Base-by-base conservation (phyloP, 2,888 invertebrate genomes). In the Colletes collaris region DNA sequence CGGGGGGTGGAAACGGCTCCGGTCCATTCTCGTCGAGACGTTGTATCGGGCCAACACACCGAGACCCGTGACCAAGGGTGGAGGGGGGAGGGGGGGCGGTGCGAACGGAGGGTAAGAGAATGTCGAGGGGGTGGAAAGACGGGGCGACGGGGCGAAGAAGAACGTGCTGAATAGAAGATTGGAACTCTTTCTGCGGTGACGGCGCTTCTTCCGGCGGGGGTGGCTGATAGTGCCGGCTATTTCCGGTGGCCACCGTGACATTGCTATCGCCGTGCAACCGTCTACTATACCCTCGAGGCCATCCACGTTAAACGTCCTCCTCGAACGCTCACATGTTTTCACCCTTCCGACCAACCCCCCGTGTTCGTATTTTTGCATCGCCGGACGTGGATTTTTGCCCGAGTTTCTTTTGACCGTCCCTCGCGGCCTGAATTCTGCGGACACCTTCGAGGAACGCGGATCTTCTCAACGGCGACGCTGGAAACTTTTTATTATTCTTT, bases 221-320 rank as follows among this genome's bases (percentile, higher is more conserved):
- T 86, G 88, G 86, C 91, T 90, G 92, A 92, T 92, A 92, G 92
- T 92, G 89, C 90, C 90, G 92, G 92, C 92, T 93, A 93, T 93
- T 93, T 93, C 92, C 92, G 92, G 88, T 91, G 92, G 89, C 90
- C 91, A 90, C 90, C 91, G 88, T 91, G 90, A 90, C 91, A 91
- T 89, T 83, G 89, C 90, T 92, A 92, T 92, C 92, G 89, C 89
- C 86, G 81, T 80, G 87, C 88, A 78, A 73, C 77, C 27, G 81
- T 78, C 81, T 79, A 73, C 77, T 78, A 79, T 79, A 76, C 78
- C 70, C 69, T 58, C 69, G 70, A 67, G 72, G 78, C 82, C 75
- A 77, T 82, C 81, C 82, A 56, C 83, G 82, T 87, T 87, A 85
- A 84, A 86, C 87, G 85, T 81, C 74, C 74, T 75, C 69, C 69